Evolutionary conservation across 2,113 vertebrate genomes (phyloP).

Genomic region (Edolisoma coerulescens): DNA sequence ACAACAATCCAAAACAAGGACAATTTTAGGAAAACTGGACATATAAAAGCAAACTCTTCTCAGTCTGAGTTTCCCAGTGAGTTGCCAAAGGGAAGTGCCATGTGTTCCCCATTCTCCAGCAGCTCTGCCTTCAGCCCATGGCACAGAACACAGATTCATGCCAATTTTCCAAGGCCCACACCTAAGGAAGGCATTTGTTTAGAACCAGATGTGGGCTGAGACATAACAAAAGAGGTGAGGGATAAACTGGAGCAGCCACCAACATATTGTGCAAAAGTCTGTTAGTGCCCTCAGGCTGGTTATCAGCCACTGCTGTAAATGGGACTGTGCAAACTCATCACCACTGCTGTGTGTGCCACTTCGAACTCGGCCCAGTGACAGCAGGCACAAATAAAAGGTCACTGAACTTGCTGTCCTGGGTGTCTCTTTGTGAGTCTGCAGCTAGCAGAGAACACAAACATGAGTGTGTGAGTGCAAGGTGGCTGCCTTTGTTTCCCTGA

Average conservation of each 20-base stretch:
- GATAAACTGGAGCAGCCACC: background rate
- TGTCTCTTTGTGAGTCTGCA: background rate
- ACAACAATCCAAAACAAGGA: background rate
- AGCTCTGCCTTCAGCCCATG: background rate
- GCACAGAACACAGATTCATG: fast-evolving
- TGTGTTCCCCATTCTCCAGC: background rate
- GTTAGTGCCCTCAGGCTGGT: background rate
- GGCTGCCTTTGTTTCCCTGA: background rate
- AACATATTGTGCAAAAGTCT: background rate
- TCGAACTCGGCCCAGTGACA: background rate
- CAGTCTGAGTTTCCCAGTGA: background rate
- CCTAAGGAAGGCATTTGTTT: background rate
- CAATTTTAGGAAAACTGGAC: background rate
- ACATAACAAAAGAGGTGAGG: background rate
- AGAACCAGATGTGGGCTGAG: background rate
- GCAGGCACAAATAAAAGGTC: background rate
- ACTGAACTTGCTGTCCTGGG: background rate
- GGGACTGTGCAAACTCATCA: background rate
- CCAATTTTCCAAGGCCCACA: background rate
- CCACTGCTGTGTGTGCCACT: background rate
- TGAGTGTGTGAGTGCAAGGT: fast-evolving
- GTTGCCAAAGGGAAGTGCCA: background rate
- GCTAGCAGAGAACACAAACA: background rate
- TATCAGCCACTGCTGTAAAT: background rate
- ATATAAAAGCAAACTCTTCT: background rate